phyloP scores from a whole-genome alignment of 1,140 invertebrate genomes.

The Schlechtendalia chinensis region DNA sequence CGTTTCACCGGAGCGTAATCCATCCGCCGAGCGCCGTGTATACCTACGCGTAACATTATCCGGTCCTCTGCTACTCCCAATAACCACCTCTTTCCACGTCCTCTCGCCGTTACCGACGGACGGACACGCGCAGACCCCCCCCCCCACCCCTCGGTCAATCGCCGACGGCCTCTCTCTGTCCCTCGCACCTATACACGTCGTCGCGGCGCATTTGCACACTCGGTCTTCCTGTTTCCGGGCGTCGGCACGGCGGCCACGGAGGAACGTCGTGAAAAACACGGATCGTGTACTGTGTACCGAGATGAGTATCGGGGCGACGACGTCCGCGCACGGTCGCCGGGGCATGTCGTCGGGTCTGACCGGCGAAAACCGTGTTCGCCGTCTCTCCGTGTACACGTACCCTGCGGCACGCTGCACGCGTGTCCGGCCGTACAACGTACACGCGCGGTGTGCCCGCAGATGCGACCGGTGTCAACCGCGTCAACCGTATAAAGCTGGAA shows the following conservation, averaged over 20 bases:
- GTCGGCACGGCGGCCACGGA: not conserved
- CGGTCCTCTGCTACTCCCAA: not conserved
- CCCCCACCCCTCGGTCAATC: not conserved
- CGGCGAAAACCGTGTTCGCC: slow-evolving; percentile 24
- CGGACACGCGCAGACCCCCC: no score
- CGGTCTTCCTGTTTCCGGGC: slow-evolving; percentile 26
- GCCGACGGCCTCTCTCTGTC: not conserved
- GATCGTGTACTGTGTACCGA: slow-evolving; percentile 6
- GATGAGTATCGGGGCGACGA: slow-evolving; percentile 12
- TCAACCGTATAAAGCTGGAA: slow-evolving; percentile 30
- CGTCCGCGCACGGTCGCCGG: slow-evolving; percentile 3
- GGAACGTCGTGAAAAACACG: slow-evolving; percentile 16
- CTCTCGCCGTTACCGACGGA: not conserved
- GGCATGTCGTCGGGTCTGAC: not conserved
- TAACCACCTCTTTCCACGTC: not conserved
- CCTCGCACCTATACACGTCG: no score
- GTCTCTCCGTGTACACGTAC: no score
- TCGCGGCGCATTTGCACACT: not conserved
- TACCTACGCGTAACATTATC: not conserved
- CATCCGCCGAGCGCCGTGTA: not conserved
- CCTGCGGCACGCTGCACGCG: not conserved
- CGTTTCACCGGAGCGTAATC: slow-evolving; percentile 33
- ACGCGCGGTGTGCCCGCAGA: not conserved
- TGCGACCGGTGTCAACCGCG: slow-evolving; percentile 1
- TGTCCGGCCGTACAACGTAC: not conserved